These are phyloP conservation scores for Tortricodes alternella DNA, from an alignment of 2,888 invertebrate species.

Conservation along the genomic window DNA sequence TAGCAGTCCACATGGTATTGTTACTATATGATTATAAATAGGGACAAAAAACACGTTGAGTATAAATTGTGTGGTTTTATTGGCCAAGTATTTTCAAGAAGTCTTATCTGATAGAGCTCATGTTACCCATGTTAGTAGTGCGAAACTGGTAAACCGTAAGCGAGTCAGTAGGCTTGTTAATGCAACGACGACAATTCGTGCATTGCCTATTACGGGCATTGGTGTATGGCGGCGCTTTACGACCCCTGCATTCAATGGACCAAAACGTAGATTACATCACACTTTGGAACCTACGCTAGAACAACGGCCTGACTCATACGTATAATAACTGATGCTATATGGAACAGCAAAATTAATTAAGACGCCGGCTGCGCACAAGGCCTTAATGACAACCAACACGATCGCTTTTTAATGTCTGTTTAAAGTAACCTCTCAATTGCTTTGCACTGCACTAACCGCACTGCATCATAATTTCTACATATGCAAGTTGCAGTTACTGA, in stretches of 20 bases:
- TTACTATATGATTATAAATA: constrained; percentile 3
- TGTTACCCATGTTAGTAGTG: constrained; percentile 37
- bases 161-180: constrained; percentile 59
- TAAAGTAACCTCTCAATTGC: neutral
- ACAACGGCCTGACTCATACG: constrained; percentile 35
- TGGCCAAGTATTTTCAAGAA: neutral
- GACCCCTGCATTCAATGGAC: constrained; percentile 53
- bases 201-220: constrained; percentile 66
- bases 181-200: constrained; percentile 60
- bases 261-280: constrained; percentile 65
- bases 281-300: constrained; percentile 43
- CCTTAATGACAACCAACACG: neutral
- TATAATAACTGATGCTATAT: constrained; percentile 16
- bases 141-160: constrained; percentile 56
- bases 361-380: neutral
- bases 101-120: constrained; percentile 13
- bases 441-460: too few species aligned
- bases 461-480: neutral
- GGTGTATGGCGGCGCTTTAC: constrained; percentile 53
- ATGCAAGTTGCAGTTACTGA: neutral
- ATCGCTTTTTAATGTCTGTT: neutral
- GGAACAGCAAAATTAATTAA: constrained; percentile 11
- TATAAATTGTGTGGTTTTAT: neutral
- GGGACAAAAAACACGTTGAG: neutral
- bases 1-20: neutral